Evolutionary conservation across 2,113 vertebrate genomes (phyloP), one percentile per base, ranked within the genome.

Genomic region (Pungitius pungitius): DNA sequence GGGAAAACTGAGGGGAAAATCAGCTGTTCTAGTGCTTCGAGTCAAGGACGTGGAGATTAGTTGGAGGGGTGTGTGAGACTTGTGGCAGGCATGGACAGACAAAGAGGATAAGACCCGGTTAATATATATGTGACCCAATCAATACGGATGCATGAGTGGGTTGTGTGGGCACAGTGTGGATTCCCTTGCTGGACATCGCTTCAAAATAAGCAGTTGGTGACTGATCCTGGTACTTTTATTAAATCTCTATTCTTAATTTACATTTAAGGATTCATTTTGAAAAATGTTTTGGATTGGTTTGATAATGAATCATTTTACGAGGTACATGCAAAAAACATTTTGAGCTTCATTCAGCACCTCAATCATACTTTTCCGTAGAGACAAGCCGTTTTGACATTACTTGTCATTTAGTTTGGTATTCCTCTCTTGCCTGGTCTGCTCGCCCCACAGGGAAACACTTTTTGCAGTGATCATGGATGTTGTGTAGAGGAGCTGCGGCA

Each of bases 11-110:
- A 76, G 77, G 71, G n/a, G 83, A 71, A 87, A 88, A 91, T 92
- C 89, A 90, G 89, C 87, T 91, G 88, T 89, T 91, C 70, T 70
- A 68, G 58, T 49, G n/a, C 73, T 68, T 77, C 58, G 14, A 82
- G 69, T 79, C 52, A 59, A 78, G 62, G 72, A 82, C 82, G 66
- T 70, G 54, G 30, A 89, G 73, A 88, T 89, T 74, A 80, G 76
- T 74, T 58, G 9, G 68, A 77, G 66, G 58, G 33, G 59, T 26
- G 40, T 52, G 33, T 66, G 30, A 37, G 60, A 24, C 69, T 56
- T n/a, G 7, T 61, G 78, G 78, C 65, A 74, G 63, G 61, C 67
- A 77, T 73, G 75, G 78, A 65, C 49, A 10, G 62, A 80, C 37
- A 47, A 54, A 49, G 64, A 55, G 60, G 69, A 75, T n/a, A 17